Conservation (phyloP, 2,113 vertebrate genomes). For the Scytalopus superciliaris region DNA sequence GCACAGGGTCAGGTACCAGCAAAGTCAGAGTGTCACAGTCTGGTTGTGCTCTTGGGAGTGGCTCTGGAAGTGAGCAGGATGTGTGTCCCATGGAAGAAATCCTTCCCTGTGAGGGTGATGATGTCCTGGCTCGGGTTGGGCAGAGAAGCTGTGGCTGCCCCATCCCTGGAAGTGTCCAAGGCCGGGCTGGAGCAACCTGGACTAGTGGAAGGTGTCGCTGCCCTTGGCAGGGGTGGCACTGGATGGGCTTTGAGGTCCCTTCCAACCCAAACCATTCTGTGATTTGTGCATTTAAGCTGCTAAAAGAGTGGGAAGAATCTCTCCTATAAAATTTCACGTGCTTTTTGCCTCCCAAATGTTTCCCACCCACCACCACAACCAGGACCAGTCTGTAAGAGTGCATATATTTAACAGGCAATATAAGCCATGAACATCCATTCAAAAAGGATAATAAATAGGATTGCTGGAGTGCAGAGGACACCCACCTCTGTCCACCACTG, state of each 20-base stretch:
- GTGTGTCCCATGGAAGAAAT: not conserved
- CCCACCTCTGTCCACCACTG: not conserved
- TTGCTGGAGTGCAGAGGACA: not conserved
- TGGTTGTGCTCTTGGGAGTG: not conserved
- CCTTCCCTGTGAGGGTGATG: fast-evolving
- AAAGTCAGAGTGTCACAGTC: not conserved
- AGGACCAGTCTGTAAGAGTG: too few species aligned
- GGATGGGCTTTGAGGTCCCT: not conserved
- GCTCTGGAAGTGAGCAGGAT: not conserved
- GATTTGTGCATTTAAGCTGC: not conserved
- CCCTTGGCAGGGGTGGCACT: fast-evolving
- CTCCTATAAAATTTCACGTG: not conserved
- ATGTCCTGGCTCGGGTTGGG: not conserved
- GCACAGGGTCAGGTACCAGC: not conserved
- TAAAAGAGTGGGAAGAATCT: not conserved
- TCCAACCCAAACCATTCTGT: not conserved
- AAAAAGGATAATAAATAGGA: not conserved
- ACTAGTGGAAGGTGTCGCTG: not conserved
- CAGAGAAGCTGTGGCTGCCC: not conserved
- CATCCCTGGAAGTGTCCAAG: not conserved
- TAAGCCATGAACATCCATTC: too few species aligned
- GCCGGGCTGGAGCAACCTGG: not conserved
- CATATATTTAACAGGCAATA: not conserved
- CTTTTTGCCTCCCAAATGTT: not conserved
- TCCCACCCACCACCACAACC: not conserved